A percentile compares a stretch with the other conserved stretches of the same genome.
phyloP scores from a whole-genome alignment of 2,113 vertebrate species.

The Protomyctophum bolini region DNA sequence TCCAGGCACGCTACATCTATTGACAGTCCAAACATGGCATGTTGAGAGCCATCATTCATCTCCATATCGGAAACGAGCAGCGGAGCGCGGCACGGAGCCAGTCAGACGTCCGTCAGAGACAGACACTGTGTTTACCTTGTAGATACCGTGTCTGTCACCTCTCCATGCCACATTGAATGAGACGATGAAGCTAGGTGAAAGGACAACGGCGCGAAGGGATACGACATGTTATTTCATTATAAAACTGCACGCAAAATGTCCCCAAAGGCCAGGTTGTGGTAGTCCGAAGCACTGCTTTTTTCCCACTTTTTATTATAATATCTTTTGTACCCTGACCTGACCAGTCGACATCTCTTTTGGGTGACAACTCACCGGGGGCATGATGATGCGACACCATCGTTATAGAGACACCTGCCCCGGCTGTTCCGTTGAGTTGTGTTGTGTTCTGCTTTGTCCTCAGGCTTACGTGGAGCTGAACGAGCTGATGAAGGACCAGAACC shows the following conservation, averaged over 20 bases:
- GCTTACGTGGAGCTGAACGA: conserved; percentile 79
- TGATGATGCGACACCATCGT: no score
- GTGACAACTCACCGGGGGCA: no score
- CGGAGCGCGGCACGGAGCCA: conserved; percentile 29
- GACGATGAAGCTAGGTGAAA: not conserved
- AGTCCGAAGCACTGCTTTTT: not conserved
- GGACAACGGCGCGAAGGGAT: not conserved
- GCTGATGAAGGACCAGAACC: conserved; percentile 82
- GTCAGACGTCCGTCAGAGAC: conserved; percentile 2
- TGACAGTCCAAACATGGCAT: conserved; percentile 69
- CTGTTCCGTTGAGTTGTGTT: not conserved
- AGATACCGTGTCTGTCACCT: conserved; percentile 43
- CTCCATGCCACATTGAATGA: conserved; percentile 3
- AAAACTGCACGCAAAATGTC: conserved; percentile 50
- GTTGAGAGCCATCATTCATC: conserved; percentile 20
- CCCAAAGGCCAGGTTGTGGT: conserved; percentile 27
- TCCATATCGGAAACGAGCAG: conserved; percentile 33
- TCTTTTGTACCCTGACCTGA: not conserved
- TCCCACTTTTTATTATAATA: not conserved
- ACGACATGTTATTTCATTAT: not conserved
- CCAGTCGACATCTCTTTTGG: not conserved
- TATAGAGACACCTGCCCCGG: no score
- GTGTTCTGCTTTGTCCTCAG: conserved; percentile 56
- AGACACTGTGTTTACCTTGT: conserved; percentile 56
- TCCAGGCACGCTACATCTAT: conserved; percentile 54